Conservation (phyloP, 2,797 vertebrate genomes). For the Naso thynnoides region DNA sequence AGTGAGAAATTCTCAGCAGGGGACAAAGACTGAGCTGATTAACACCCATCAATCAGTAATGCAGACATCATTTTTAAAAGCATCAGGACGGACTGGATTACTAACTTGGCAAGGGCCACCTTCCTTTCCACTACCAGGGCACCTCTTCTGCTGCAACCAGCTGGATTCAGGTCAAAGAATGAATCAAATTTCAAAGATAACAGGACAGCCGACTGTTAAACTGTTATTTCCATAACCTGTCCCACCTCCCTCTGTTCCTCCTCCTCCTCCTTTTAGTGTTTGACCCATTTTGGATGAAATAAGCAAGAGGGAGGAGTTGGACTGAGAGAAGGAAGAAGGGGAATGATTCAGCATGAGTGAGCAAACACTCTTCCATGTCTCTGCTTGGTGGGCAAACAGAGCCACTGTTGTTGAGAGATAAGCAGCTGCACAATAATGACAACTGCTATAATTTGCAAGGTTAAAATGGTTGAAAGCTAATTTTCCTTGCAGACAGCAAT, state of each 20-base stretch:
- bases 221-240: slow-evolving; percentile 17
- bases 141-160: neutral
- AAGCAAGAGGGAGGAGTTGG: slow-evolving; percentile 35
- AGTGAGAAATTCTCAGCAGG: slow-evolving; percentile 1
- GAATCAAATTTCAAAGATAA: slow-evolving; percentile 11
- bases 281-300: slow-evolving; percentile 67
- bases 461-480: slow-evolving; percentile 2
- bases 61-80: too few relatives aligned
- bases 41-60: neutral
- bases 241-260: neutral
- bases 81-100: neutral
- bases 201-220: neutral
- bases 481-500: slow-evolving; percentile 1
- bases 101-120: neutral
- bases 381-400: slow-evolving; percentile 34
- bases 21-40: slow-evolving; percentile 15
- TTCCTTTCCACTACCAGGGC: neutral
- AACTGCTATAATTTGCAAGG: slow-evolving; percentile 18
- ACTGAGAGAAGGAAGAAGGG: slow-evolving; percentile 50
- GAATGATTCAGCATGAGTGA: slow-evolving; percentile 81
- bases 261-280: slow-evolving; percentile 18
- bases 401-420: slow-evolving; percentile 41
- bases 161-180: slow-evolving; percentile 30
- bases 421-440: slow-evolving; percentile 34
- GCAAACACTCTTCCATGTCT: slow-evolving; percentile 54